Percentiles rank a stretch among this genome's conserved stretches.
phyloP scores from a whole-genome alignment of 2,113 vertebrate genomes.

The Gymnarchus niloticus region DNA sequence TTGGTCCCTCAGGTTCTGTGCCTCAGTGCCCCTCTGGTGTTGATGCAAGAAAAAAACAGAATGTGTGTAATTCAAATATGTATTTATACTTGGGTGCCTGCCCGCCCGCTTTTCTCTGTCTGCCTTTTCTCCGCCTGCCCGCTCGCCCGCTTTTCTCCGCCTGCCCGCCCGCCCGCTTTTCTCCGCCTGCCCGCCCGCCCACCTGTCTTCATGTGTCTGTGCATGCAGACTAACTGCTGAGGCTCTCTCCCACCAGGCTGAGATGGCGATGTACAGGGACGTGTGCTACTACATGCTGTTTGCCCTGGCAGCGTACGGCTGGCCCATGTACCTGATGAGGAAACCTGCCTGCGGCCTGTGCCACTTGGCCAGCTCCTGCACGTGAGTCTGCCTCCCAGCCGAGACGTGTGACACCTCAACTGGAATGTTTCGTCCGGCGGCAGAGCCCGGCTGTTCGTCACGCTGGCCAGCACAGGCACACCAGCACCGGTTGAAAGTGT shows the following conservation, averaged over 20 bases:
- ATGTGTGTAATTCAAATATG: slow-evolving; percentile 50
- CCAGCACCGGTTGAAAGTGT: too few relatives aligned
- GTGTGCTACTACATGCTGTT: slow-evolving; percentile 99
- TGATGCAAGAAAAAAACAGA: not conserved
- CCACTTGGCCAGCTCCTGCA: slow-evolving; percentile 88
- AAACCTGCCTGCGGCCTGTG: slow-evolving; percentile 92
- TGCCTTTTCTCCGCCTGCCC: too few relatives aligned
- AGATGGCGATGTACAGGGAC: slow-evolving; percentile 96
- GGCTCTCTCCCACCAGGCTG: slow-evolving; percentile 64
- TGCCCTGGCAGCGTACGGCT: slow-evolving; percentile 93
- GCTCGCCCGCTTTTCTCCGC: too few relatives aligned
- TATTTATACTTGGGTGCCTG: too few relatives aligned
- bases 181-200: too few relatives aligned
- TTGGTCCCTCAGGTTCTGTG: not conserved
- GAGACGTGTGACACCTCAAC: not conserved
- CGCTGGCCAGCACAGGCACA: not conserved
- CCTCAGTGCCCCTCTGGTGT: not conserved
- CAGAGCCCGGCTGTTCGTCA: not conserved
- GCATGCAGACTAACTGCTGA: not conserved
- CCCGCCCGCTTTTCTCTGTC: too few relatives aligned
- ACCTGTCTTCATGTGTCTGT: not conserved
- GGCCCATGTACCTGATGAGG: slow-evolving; percentile 98
- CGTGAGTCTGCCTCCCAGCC: slow-evolving; percentile 69
- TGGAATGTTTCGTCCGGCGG: not conserved
- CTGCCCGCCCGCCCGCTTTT: too few relatives aligned